These are phyloP conservation scores for Cenopis cana DNA, from an alignment of 2,888 invertebrate species.

Conservation along the genomic window DNA sequence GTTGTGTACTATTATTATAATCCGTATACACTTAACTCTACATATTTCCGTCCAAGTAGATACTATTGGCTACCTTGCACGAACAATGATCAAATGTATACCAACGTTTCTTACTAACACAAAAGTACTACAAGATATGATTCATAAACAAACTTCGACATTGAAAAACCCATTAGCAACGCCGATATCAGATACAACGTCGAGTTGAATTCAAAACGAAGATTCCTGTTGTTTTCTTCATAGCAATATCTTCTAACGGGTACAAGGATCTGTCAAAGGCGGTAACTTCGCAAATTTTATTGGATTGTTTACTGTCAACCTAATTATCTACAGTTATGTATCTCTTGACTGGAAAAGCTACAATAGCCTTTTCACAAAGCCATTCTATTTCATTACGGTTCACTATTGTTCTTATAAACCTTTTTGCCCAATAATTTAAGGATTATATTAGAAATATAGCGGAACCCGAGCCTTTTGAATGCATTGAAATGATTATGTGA, in stretches of 20 bases:
- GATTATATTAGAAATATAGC: background rate
- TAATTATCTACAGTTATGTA: background rate
- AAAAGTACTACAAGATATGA: slow-evolving; percentile 13
- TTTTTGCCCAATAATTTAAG: background rate
- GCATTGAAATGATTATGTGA: background rate
- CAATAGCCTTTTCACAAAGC: background rate
- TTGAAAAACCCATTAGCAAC: slow-evolving; percentile 1
- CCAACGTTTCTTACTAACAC: background rate
- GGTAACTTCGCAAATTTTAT: background rate
- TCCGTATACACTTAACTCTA: background rate
- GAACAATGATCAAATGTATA: background rate
- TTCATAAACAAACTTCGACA: slow-evolving; percentile 30
- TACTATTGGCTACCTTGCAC: no score
- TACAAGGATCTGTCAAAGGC: background rate
- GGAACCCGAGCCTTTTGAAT: background rate
- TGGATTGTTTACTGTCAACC: background rate
- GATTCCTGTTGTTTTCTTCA: slow-evolving; percentile 13
- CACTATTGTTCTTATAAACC: background rate
- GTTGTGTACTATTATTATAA: slow-evolving; percentile 2
- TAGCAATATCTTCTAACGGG: slow-evolving; percentile 13
- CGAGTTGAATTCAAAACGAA: background rate
- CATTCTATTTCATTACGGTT: background rate
- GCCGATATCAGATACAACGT: background rate
- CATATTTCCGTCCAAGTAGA: background rate
- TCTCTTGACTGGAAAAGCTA: background rate